Evolutionary conservation across 2,113 vertebrate species (phyloP), one percentile per base, ranked within the genome.

Genomic region (Mustela nigripes): DNA sequence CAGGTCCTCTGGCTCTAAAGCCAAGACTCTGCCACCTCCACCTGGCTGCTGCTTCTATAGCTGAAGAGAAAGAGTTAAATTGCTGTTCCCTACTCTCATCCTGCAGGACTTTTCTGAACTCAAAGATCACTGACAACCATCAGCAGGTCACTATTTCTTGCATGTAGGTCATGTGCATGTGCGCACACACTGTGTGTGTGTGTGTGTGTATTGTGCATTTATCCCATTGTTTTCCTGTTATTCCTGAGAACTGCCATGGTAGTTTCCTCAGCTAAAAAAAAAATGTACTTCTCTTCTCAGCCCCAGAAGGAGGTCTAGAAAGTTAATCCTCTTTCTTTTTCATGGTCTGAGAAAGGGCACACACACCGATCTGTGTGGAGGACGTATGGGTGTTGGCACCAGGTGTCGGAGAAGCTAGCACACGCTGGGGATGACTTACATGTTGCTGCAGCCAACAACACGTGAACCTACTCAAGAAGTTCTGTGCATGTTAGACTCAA

Each of bases 221-320:
- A 73, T 14, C 36, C 39, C 26, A 31, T 21, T 50, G 7, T 39
- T 93, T 95, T 87, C 81, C 62, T 19, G 4, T 85, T 85, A 53
- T 53, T 88, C 94, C 69, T 81, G 56, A 81, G 50, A 74, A 76
- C 33, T 12, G 36, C 78, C 33, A 33, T 5, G 8, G 21, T 45
- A 88, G 33, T 85, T 88, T 56, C 39, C 21, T 93, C 73, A 90
- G 48, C 33, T 86, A 53, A 53, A 33, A 93, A 93, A 94, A 89
- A 62, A 16, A 4, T 56, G 19, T 2, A 19, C 65, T 65, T 86
- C 60, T 19, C 50, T 91, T 96, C 33, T 78, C 26, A 48, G 21
- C 39, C 7, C 28, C 7, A 50, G 36, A 71, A 93, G 19, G 63
- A 94, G 6, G 5, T 22, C 15, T 91, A 83, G 56, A 42, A 45